Evolutionary conservation across 2,888 invertebrate genomes (phyloP).

Genomic region (Onchidella celtica): DNA sequence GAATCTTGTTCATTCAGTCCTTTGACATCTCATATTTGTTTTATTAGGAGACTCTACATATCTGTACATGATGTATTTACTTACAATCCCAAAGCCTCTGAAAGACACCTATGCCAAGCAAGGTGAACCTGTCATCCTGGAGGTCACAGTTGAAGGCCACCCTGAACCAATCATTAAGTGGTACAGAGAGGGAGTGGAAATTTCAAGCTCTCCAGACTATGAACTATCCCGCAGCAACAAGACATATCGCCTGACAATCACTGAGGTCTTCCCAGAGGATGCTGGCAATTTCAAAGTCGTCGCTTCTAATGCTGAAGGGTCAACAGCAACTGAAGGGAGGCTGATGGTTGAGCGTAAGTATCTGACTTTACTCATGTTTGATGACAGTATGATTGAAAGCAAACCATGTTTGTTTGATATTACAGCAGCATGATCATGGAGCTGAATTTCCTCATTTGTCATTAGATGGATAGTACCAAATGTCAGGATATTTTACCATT

Average conservation of each 20-base stretch:
- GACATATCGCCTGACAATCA: conserved; percentile 88
- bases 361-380: conserved; percentile 23
- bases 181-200: conserved; percentile 80
- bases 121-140: conserved; percentile 73
- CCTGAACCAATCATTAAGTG: conserved; percentile 79
- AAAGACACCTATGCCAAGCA: conserved; percentile 53
- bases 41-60: no score
- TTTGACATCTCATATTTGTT: no score
- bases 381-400: background rate
- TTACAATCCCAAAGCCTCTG: conserved; percentile 46
- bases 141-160: conserved; percentile 72
- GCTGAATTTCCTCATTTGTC: no score
- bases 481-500: no score
- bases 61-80: no score
- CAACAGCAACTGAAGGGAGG: conserved; percentile 67
- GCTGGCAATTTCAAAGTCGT: conserved; percentile 91
- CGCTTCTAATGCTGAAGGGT: conserved; percentile 90
- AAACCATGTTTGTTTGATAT: background rate
- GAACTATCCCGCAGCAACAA: conserved; percentile 88
- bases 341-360: conserved; percentile 74
- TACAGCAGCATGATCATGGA: no score
- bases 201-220: conserved; percentile 85
- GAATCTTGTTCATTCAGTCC: no score
- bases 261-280: conserved; percentile 83
- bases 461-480: no score